Evolutionary conservation across 1,140 invertebrate genomes (phyloP), one percentile per base, ranked within the genome.

Genomic region (Drosophila baimaii): DNA sequence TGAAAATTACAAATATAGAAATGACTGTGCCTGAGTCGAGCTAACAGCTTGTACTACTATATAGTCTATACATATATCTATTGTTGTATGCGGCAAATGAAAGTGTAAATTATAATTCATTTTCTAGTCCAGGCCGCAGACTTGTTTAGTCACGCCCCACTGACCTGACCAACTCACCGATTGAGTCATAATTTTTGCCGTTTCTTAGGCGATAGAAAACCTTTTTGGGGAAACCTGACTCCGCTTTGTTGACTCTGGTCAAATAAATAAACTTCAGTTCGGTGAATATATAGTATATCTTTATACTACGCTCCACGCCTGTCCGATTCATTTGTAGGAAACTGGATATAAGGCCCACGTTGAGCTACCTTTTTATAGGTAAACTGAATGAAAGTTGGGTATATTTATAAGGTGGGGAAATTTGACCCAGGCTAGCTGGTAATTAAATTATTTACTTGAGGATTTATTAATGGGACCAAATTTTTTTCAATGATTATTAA

Each of bases 131-230:
- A 51, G 9, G 27, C 21, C n/a, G 33, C 33, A 43, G 51, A 71
- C 66, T 39, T 71, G 68, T 58, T n/a, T 71, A 70, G 68, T 70
- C 65, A 71, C 68, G 68, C 33, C 68, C 51, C 65, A 71, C 65
- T 71, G 68, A 57, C 68, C 68, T 25, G 68, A 17, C 41, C 68
- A 71, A 58, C 29, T 25, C 12, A 15, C 54, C 54, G 54, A 75
- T 75, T 75, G 71, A 75, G 72, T 75, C 71, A 75, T 75, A 71
- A 35, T 37, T 15, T 35, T 43, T 2, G 21, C 27, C 39, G 46
- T 35, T 68, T 68, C 65, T 68, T 55, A 33, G 13, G 25, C 63
- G 33, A n/a, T n/a, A 37, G 47, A 19, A 44, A 71, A 70, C 64
- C 64, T 46, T 71, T 70, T 71, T 46, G 31, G 15, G 17, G 68